phyloP scores from a whole-genome alignment of 2,888 invertebrate species.

The Caenorhabditis sp. region DNA sequence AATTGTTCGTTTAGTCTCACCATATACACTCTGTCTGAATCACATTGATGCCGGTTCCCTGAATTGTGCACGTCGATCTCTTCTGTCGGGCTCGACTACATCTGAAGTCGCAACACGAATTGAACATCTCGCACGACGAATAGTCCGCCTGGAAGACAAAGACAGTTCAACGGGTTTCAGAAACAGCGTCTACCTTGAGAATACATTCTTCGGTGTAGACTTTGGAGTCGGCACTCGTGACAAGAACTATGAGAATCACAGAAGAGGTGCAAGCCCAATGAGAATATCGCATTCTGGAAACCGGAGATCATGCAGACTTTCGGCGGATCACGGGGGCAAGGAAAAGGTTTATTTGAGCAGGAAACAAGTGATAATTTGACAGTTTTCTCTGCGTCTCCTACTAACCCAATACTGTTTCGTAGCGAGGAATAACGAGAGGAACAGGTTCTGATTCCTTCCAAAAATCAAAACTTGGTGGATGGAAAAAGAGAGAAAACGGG shows the following conservation, averaged over 20 bases:
- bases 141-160: constrained; percentile 52
- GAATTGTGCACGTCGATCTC: constrained; percentile 60
- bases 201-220: constrained; percentile 59
- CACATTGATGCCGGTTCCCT: constrained; percentile 54
- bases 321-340: too few relatives aligned
- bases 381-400: constrained; percentile 21
- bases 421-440: background rate
- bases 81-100: constrained; percentile 57
- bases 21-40: constrained; percentile 63
- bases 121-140: constrained; percentile 58
- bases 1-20: too few relatives aligned
- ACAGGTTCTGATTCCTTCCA: background rate
- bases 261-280: background rate
- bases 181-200: constrained; percentile 22
- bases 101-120: constrained; percentile 63
- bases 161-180: too few relatives aligned
- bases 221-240: constrained; percentile 6
- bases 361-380: constrained; percentile 38
- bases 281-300: constrained; percentile 20
- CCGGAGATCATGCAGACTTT: background rate
- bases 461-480: background rate
- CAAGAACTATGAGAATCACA: background rate
- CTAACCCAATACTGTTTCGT: background rate
- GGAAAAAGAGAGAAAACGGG: background rate
- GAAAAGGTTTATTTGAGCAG: constrained; percentile 31